phyloP scores from a whole-genome alignment of 1,140 invertebrate species.

The Megalopta genalis region DNA sequence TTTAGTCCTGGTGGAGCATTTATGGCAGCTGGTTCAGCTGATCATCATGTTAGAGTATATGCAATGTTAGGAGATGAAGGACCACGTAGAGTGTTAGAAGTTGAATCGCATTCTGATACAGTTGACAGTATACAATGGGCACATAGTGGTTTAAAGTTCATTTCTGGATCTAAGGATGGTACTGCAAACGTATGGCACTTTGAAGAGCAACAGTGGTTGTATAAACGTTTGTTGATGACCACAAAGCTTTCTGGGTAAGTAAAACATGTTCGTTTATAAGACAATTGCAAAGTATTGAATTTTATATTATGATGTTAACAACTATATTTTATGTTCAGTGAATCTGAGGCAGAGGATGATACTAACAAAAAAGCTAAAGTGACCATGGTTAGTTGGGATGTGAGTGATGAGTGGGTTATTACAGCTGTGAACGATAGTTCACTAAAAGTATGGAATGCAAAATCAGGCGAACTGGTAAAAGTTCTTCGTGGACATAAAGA shows the following conservation, averaged over 20 bases:
- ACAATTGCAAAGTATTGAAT: not conserved
- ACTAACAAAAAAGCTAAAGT: constrained; percentile 88
- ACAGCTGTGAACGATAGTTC: constrained; percentile 92
- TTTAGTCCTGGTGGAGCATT: constrained; percentile 97
- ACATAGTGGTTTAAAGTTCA: constrained; percentile 90
- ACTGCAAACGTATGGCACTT: constrained; percentile 96
- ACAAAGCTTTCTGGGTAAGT: constrained; percentile 84
- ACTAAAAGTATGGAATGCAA: constrained; percentile 94
- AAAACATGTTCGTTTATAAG: constrained; percentile 1
- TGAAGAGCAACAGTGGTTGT: constrained; percentile 93
- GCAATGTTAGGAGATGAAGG: constrained; percentile 88
- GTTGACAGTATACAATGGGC: constrained; percentile 99
- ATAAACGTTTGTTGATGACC: constrained; percentile 87
- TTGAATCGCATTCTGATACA: constrained; percentile 93
- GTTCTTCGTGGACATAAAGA: constrained; percentile 92
- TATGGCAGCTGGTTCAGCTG: constrained; percentile 95
- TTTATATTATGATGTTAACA: not conserved
- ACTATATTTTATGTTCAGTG: constrained; percentile 70
- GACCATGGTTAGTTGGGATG: constrained; percentile 98
- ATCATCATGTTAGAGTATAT: constrained; percentile 94
- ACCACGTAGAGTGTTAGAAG: constrained; percentile 82
- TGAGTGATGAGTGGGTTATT: constrained; percentile 92
- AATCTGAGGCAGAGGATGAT: constrained; percentile 82
- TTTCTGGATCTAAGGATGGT: constrained; percentile 98
- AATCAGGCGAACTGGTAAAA: constrained; percentile 84